Evolutionary conservation across 1,140 invertebrate species (phyloP).

Genomic region (Drosophila nikananu): DNA sequence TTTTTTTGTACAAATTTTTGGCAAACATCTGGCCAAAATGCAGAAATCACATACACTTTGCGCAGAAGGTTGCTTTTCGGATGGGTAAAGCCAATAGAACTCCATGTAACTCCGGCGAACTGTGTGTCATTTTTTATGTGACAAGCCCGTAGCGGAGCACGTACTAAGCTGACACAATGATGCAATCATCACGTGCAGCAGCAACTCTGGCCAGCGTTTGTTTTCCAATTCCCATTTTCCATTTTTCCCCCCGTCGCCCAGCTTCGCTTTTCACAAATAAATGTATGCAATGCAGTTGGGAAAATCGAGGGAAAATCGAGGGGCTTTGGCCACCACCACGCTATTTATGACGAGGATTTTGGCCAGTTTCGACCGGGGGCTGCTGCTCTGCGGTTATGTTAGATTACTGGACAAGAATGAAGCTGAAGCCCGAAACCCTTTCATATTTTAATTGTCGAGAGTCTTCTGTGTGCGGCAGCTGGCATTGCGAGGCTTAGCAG

Average conservation of each 20-base stretch:
- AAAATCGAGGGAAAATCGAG: conserved; percentile 13
- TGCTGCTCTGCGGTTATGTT: conserved; percentile 58
- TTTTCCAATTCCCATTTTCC: conserved; percentile 41
- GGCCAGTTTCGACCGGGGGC: conserved; percentile 28
- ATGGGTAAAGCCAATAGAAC: conserved; percentile 23
- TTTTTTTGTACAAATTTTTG: conserved; percentile 17
- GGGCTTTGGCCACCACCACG: conserved; percentile 29
- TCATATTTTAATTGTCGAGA: conserved; percentile 76
- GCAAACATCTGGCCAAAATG: conserved; percentile 49
- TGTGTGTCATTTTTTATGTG: conserved; percentile 81
- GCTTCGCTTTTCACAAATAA: conserved; percentile 27
- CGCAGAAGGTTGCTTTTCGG: conserved; percentile 15
- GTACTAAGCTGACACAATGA: conserved; percentile 84
- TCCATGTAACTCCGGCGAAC: conserved; percentile 54
- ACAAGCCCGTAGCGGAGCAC: conserved; percentile 71
- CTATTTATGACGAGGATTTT: conserved; percentile 55
- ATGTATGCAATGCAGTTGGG: conserved; percentile 29
- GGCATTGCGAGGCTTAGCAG: conserved; percentile 66
- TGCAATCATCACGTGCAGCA: conserved; percentile 82
- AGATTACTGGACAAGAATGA: conserved; percentile 55
- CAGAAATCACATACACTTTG: conserved; percentile 52
- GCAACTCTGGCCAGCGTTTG: conserved; percentile 54
- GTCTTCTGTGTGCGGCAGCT: conserved; percentile 60
- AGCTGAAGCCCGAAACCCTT: conserved; percentile 60
- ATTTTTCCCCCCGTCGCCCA: conserved; percentile 1